Percentiles rank a stretch among this genome's conserved stretches.
Conservation (phyloP, 1,140 invertebrate genomes). For the Drosophila melanica region DNA sequence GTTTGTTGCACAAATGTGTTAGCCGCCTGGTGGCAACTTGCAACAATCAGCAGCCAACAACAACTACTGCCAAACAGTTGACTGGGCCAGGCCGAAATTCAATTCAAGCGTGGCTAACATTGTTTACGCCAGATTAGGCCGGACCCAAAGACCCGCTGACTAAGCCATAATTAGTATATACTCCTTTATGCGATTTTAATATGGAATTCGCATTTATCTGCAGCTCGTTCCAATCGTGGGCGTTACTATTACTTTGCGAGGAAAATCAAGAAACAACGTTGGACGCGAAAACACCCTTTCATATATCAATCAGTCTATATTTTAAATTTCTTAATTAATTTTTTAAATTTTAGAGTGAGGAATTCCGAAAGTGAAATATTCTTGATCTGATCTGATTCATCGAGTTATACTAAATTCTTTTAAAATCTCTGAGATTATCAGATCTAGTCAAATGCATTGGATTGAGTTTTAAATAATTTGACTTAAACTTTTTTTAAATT, state of each 20-base stretch:
- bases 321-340: too few species aligned
- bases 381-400: too few species aligned
- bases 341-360: too few species aligned
- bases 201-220: conserved; percentile 52
- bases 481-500: too few species aligned
- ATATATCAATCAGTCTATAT: too few species aligned
- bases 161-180: conserved; percentile 69
- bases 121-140: conserved; percentile 52
- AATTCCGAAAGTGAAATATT: too few species aligned
- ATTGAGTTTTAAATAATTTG: too few species aligned
- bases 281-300: too few species aligned
- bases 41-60: conserved; percentile 52
- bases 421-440: too few species aligned
- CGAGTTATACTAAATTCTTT: too few species aligned
- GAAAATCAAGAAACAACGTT: neutral
- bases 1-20: conserved; percentile 34
- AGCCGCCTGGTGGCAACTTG: conserved; percentile 34
- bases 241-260: conserved; percentile 28
- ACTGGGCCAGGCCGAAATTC: conserved; percentile 51
- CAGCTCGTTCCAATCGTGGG: conserved; percentile 44
- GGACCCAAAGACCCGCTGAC: neutral
- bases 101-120: conserved; percentile 75
- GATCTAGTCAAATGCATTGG: too few species aligned
- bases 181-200: conserved; percentile 75
- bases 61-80: conserved; percentile 7